Evolutionary conservation across 2,888 invertebrate species (phyloP), one percentile per base, ranked within the genome.

Genomic region (Stenoptilia bipunctidactyla): DNA sequence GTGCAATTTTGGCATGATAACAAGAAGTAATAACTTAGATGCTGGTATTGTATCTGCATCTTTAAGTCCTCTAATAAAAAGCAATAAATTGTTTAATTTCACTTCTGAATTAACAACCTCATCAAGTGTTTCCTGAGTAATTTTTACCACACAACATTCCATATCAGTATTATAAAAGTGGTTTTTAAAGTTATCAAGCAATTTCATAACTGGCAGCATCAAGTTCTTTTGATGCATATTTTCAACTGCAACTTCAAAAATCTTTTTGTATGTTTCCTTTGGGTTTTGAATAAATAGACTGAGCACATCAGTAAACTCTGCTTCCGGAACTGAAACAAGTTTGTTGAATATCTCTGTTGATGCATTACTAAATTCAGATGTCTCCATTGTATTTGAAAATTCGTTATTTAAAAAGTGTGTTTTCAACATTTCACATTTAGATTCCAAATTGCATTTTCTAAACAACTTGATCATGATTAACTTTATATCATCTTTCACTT

Each of bases 1-100:
- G 42, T 80, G 72, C 38, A 80, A 53, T 43, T 63, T 61, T 3
- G 80, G 76, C 77, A 82, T 79, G 1, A 77, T 59, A 34, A 79
- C 59, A 13, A 70, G 51, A 34, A 79, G 48, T 15, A 82, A 53
- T 25, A 82, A 50, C 39, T 72, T 68, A 9, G 63, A 50, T 20
- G 58, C 64, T 9, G 67, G 47, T 35, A 80, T 55, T 36, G 68
- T 56, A 14, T 60, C 48, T 20, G 44, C 40, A 30, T 47, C 53
- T 49, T 76, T 80, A 15, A 83, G 48, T 15, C 53, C 56, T 46
- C 53, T 52, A 15, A 77, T 45, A 51, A 80, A 80, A 30, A 52
- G 57, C 10, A 75, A 53, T 42, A 69, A 64, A 52, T 72, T 71
- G 12, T 54, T 50, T 47, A 59, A 55, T 27, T 63, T 60, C 1